phyloP scores from a whole-genome alignment of 2,888 invertebrate species.

The Phragmatobia fuliginosa region DNA sequence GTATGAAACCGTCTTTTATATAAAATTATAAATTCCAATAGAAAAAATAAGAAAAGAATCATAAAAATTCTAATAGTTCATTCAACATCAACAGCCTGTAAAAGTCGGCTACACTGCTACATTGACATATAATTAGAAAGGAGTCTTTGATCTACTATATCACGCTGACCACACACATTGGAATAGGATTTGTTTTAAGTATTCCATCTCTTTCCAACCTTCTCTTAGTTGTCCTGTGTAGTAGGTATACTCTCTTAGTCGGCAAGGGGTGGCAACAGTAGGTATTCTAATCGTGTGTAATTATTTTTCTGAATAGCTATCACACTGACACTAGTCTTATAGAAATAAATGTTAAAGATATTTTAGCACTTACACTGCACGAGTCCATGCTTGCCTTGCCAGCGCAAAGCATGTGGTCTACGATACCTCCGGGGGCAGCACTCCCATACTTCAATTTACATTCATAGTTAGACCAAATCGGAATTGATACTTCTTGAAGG shows the following conservation, averaged over 20 bases:
- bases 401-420: slow-evolving; percentile 95
- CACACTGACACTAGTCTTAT: neutral
- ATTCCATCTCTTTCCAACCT: too few species aligned
- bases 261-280: too few species aligned
- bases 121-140: too few species aligned
- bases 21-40: neutral
- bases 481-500: slow-evolving; percentile 94
- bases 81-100: too few species aligned
- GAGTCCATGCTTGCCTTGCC: slow-evolving; percentile 94
- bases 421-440: slow-evolving; percentile 96
- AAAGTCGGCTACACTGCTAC: too few species aligned
- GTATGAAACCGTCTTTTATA: neutral
- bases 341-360: neutral
- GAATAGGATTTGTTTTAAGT: too few species aligned
- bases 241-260: too few species aligned
- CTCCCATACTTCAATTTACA: slow-evolving; percentile 93
- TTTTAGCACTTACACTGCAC: slow-evolving; percentile 90
- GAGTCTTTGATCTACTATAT: too few species aligned
- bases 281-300: neutral
- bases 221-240: too few species aligned
- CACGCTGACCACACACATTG: too few species aligned
- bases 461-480: slow-evolving; percentile 93
- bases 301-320: neutral
- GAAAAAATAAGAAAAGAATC: too few species aligned
- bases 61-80: too few species aligned